These are phyloP conservation scores for Ambastaia sidthimunki DNA, from an alignment of 2,797 vertebrate species.

Conservation along the genomic window DNA sequence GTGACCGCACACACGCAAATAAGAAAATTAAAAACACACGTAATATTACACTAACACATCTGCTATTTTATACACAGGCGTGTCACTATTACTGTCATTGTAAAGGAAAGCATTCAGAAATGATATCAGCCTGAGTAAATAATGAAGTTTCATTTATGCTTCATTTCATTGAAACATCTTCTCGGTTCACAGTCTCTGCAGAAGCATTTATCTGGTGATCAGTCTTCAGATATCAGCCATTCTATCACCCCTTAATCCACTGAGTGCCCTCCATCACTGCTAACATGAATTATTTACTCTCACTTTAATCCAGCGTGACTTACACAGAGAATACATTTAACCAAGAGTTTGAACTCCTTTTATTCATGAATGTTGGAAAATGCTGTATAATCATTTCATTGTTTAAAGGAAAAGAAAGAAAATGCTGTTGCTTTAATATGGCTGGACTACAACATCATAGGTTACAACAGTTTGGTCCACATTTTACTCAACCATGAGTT, in stretches of 20 bases:
- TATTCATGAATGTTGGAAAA: conserved; percentile 9
- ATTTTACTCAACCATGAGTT: no score
- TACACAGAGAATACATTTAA: conserved; percentile 42
- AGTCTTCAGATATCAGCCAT: conserved; percentile 17
- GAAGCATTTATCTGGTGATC: background rate
- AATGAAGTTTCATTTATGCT: conserved; percentile 7
- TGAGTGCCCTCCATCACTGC: conserved; percentile 20
- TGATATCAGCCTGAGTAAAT: no score
- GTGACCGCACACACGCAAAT: background rate
- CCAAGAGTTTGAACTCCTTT: conserved; percentile 41
- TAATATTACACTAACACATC: no score
- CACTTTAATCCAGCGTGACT: conserved; percentile 59
- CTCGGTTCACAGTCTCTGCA: background rate
- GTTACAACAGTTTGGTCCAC: no score
- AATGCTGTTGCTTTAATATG: background rate
- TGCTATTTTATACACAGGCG: background rate
- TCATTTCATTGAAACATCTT: conserved; percentile 32
- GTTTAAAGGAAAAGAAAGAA: background rate
- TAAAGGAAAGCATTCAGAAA: background rate
- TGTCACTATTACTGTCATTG: no score
- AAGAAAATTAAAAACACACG: conserved; percentile 11
- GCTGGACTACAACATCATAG: no score
- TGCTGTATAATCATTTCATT: background rate
- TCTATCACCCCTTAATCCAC: conserved; percentile 3
- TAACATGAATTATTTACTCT: conserved; percentile 52